These are phyloP conservation scores for Cecropterus lyciades DNA, from an alignment of 1,140 invertebrate species.

Conservation along the genomic window DNA sequence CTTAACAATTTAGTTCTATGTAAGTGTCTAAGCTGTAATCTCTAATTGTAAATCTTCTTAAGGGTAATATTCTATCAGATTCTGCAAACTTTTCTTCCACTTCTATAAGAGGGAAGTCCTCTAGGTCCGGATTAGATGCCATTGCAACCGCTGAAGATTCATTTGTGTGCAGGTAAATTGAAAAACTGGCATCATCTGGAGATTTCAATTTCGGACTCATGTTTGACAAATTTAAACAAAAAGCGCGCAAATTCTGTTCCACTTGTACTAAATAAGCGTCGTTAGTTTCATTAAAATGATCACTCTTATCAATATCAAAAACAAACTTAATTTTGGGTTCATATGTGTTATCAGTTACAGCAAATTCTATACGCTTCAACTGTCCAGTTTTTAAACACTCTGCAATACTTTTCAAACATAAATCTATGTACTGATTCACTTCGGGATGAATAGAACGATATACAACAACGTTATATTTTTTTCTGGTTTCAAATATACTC, in stretches of 20 bases:
- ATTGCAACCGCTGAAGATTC: slow-evolving; percentile 82
- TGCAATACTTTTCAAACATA: slow-evolving; percentile 76
- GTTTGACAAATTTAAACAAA: slow-evolving; percentile 84
- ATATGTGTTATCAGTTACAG: slow-evolving; percentile 60
- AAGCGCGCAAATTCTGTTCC: slow-evolving; percentile 85
- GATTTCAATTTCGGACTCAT: slow-evolving; percentile 78
- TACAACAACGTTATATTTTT: slow-evolving; percentile 85
- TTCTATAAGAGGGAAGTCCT: slow-evolving; percentile 85
- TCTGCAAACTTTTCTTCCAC: slow-evolving; percentile 58
- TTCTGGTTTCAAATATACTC: slow-evolving; percentile 85
- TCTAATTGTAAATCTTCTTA: slow-evolving; percentile 64
- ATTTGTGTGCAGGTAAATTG: slow-evolving; percentile 84
- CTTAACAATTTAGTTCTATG: slow-evolving; percentile 46
- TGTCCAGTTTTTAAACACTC: slow-evolving; percentile 77
- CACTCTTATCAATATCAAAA: slow-evolving; percentile 81
- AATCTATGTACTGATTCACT: slow-evolving; percentile 85
- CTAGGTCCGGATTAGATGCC: slow-evolving; percentile 78
- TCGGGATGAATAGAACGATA: slow-evolving; percentile 85
- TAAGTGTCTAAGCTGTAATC: slow-evolving; percentile 63
- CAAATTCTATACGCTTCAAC: slow-evolving; percentile 80
- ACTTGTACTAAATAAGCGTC: slow-evolving; percentile 86
- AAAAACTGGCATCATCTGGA: slow-evolving; percentile 83
- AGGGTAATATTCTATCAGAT: slow-evolving; percentile 59
- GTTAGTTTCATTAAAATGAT: slow-evolving; percentile 49
- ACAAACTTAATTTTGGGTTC: slow-evolving; percentile 83